Conservation (phyloP, 2,888 invertebrate genomes). For the Pollenia amentaria region DNA sequence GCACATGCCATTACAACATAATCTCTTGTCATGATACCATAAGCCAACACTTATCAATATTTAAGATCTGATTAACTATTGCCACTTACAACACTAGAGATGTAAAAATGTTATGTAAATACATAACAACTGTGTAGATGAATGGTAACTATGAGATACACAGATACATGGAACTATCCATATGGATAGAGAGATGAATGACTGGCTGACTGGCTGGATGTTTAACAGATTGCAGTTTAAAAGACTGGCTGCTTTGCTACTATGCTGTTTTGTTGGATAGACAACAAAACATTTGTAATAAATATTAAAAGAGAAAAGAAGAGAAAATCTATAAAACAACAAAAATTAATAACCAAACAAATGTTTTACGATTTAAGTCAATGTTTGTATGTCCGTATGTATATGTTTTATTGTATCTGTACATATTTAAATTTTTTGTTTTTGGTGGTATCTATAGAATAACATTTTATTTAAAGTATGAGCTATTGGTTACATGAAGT, state of each 20-base stretch:
- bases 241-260: conserved; percentile 25
- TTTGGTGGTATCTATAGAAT: background rate
- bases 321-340: conserved; percentile 68
- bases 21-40: conserved; percentile 74
- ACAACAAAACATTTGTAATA: conserved; percentile 45
- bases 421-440: conserved; percentile 10
- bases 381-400: conserved; percentile 33
- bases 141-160: conserved; percentile 42
- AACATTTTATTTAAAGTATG: background rate
- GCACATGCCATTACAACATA: conserved; percentile 74
- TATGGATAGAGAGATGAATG: conserved; percentile 17
- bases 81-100: conserved; percentile 70
- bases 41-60: conserved; percentile 74
- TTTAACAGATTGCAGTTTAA: background rate
- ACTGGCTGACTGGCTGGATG: conserved; percentile 17
- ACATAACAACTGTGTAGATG: conserved; percentile 22
- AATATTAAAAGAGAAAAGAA: conserved; percentile 44
- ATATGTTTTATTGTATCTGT: background rate
- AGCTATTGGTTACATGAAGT: conserved; percentile 5
- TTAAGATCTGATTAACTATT: conserved; percentile 74
- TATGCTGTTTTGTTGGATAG: conserved; percentile 26
- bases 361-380: conserved; percentile 68
- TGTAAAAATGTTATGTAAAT: conserved; percentile 47
- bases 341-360: conserved; percentile 73
- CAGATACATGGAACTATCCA: conserved; percentile 17